phyloP scores from a whole-genome alignment of 1,140 invertebrate species.

The Neotoxoptera formosana region DNA sequence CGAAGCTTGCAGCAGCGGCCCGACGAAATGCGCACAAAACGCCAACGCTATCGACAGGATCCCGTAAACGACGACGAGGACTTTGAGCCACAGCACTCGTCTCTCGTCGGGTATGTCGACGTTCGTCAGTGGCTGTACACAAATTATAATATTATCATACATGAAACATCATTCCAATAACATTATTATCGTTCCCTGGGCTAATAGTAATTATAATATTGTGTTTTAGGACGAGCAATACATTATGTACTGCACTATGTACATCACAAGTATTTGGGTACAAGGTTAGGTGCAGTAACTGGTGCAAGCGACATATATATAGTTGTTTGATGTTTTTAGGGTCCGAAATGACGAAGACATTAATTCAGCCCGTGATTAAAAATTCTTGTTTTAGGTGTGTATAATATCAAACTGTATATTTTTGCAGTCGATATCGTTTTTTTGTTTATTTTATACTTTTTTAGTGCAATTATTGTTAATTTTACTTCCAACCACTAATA shows the following conservation, averaged over 20 bases:
- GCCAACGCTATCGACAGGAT: slow-evolving; percentile 74
- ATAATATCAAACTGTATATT: too few species aligned
- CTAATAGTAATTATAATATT: not conserved
- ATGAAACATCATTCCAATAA: not conserved
- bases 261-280: too few species aligned
- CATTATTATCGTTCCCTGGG: not conserved
- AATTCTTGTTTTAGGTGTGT: not conserved
- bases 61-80: slow-evolving; percentile 75
- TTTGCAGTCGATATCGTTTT: too few species aligned
- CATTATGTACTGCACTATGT: not conserved
- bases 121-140: slow-evolving; percentile 13
- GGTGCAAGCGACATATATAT: not conserved
- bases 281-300: too few species aligned
- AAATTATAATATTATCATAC: not conserved
- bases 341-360: not conserved
- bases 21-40: slow-evolving; percentile 76
- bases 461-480: too few species aligned
- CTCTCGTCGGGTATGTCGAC: slow-evolving; percentile 52
- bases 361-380: not conserved
- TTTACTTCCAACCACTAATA: too few species aligned
- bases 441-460: too few species aligned
- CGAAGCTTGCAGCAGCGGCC: slow-evolving; percentile 76
- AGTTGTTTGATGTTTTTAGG: not conserved
- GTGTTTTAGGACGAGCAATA: not conserved
- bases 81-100: slow-evolving; percentile 66